Conservation (phyloP, 2,888 invertebrate genomes). For the Tenthredo mesomela region DNA sequence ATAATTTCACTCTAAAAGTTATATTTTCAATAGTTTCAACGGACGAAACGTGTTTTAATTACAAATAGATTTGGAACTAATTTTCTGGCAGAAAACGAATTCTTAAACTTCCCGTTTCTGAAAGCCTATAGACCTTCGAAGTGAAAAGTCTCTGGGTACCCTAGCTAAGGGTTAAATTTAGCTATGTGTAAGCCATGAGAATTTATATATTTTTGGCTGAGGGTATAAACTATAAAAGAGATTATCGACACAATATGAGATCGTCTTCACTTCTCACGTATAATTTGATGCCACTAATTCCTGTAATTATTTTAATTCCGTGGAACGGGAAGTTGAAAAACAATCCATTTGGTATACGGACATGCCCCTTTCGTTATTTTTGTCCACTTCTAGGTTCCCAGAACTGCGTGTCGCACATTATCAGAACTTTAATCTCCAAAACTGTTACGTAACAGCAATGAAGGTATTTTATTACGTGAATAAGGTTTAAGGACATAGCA, state of each 20-base stretch:
- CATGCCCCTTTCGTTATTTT: not conserved
- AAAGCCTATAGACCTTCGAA: not conserved
- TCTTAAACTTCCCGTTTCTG: not conserved
- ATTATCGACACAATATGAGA: not conserved
- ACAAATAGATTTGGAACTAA: not conserved
- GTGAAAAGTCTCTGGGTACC: not conserved
- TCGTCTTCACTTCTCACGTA: constrained; percentile 21
- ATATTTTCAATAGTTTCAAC: not conserved
- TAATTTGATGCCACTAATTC: not conserved
- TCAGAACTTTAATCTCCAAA: not conserved
- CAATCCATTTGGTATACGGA: not conserved
- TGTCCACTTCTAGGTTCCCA: not conserved
- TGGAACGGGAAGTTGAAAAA: not conserved
- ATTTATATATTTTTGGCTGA: not conserved
- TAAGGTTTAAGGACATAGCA: not conserved
- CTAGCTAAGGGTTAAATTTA: not conserved
- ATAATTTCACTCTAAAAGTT: not conserved
- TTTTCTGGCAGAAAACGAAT: not conserved
- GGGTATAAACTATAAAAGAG: not conserved
- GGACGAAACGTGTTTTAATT: not conserved
- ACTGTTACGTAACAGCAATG: not conserved
- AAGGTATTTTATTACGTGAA: not conserved
- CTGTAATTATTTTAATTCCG: constrained; percentile 17
- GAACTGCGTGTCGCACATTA: not conserved
- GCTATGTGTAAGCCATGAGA: not conserved